phyloP scores from a whole-genome alignment of 2,113 vertebrate species.

The Lontra canadensis region DNA sequence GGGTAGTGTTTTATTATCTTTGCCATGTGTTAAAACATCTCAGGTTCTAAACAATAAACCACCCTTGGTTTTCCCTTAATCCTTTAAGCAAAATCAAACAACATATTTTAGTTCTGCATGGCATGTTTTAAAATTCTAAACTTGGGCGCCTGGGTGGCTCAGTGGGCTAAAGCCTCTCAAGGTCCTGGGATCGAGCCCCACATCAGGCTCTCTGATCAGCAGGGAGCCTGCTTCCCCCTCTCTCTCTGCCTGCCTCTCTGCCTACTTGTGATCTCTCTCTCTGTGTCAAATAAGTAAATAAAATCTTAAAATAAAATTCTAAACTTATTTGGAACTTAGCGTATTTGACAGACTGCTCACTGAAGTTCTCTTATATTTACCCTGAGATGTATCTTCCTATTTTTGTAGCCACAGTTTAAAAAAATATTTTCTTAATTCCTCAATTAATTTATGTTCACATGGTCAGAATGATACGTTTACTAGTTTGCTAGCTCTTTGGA shows the following conservation, averaged over 20 bases:
- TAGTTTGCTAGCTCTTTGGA: neutral
- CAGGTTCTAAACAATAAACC: neutral
- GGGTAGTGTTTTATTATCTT: neutral
- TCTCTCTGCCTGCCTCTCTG: too few species aligned
- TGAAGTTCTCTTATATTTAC: neutral
- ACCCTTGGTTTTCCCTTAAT: neutral
- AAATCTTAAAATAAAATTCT: too few species aligned
- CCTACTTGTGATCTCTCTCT: too few species aligned
- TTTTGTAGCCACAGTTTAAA: neutral
- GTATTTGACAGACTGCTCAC: neutral
- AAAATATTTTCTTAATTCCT: neutral
- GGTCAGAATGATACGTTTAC: conserved; percentile 17
- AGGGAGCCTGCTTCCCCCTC: too few species aligned
- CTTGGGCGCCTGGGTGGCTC: neutral
- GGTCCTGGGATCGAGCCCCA: too few species aligned
- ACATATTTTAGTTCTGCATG: neutral
- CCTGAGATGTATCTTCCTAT: neutral
- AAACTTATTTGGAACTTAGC: conserved; percentile 1
- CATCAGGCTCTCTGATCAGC: too few species aligned
- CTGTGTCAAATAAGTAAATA: too few species aligned
- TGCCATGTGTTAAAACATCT: neutral
- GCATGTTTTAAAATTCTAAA: conserved; percentile 3
- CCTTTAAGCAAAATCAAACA: neutral
- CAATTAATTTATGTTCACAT: neutral
- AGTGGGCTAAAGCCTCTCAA: too few species aligned